Evolutionary conservation across 2,888 invertebrate genomes (phyloP).

Genomic region (Anagyrus pseudococci): DNA sequence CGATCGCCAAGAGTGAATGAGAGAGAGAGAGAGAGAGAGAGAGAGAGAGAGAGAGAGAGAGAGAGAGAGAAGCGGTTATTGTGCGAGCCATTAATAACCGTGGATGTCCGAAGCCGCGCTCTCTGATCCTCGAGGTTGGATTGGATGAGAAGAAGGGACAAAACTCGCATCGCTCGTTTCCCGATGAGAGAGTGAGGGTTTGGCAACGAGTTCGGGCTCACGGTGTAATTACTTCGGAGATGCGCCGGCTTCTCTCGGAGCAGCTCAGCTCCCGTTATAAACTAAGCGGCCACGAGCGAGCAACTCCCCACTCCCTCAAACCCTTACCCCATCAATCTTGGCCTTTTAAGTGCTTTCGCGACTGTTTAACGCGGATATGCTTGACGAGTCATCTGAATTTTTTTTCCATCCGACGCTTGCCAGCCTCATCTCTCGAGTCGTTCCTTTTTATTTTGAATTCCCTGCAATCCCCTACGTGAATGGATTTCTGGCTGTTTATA

Average conservation of each 20-base stretch:
- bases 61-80: slow-evolving; percentile 9
- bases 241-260: slow-evolving; percentile 16
- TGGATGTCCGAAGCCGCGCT: slow-evolving; percentile 12
- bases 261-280: slow-evolving; percentile 29
- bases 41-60: slow-evolving; percentile 2
- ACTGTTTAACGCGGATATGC: slow-evolving; percentile 32
- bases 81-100: slow-evolving; percentile 42
- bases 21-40: slow-evolving; percentile 8
- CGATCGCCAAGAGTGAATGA: not conserved
- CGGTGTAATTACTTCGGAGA: slow-evolving; percentile 38
- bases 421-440: too few relatives aligned
- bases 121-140: not conserved
- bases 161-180: not conserved
- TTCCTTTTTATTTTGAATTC: too few relatives aligned
- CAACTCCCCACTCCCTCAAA: not conserved
- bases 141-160: too few relatives aligned
- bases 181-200: slow-evolving; percentile 15
- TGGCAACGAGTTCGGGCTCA: slow-evolving; percentile 3
- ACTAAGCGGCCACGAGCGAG: slow-evolving; percentile 6
- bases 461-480: too few relatives aligned
- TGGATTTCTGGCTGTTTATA: too few relatives aligned
- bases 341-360: slow-evolving; percentile 27
- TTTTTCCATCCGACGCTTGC: too few relatives aligned
- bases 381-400: too few relatives aligned
- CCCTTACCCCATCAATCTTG: slow-evolving; percentile 28